Base-by-base conservation (phyloP, 1,140 invertebrate genomes). In the Drosophila littoralis region DNA sequence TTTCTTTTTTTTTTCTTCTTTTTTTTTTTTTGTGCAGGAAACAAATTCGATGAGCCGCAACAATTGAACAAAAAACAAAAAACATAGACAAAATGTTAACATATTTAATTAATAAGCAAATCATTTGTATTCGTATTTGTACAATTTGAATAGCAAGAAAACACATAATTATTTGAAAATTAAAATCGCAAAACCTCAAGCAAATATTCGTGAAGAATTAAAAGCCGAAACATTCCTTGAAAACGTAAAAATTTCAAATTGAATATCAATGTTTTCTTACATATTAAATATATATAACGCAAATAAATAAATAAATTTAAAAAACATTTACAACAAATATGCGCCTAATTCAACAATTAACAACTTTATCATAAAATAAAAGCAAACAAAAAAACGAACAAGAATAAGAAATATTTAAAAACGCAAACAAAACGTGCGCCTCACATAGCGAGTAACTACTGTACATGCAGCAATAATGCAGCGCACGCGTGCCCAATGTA, bases 181-280 rank as follows among this genome's bases (percentile, higher is more conserved):
- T 38, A 51, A 59, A 58, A 59, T 51, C 10, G 22, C 22, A 22
- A 22, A 22, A 22, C 22, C 22, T 22, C 22, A 22, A 22, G 22
- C 22, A 22, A 22, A 22, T 22, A 22, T 22, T 22, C 22, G 22
- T 28, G 5, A 28, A 5, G 22, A 28, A 28, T 28, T 28, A 58
- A 54, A 76, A 59, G 32, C 13, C 50, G 22, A 45, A 35, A 60
- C 75, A 79, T 80, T 80, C 42, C 17, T 15, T 15, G 22, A 45
- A 75, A 61, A 22, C 75, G 48, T 57, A 58, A 48, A 72, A 55
- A 75, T 13, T 50, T 61, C 38, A 68, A 63, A 70, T 67, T 61
- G 51, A 60, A 86, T 58, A 68, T 73, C 69, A 73, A 81, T 69
- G 71, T 86, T 86, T 86, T 81, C 75, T 71, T 70, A 81, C 65